These are phyloP conservation scores for Atherinomorus stipes DNA, from an alignment of 2,113 vertebrate genomes.

Conservation along the genomic window DNA sequence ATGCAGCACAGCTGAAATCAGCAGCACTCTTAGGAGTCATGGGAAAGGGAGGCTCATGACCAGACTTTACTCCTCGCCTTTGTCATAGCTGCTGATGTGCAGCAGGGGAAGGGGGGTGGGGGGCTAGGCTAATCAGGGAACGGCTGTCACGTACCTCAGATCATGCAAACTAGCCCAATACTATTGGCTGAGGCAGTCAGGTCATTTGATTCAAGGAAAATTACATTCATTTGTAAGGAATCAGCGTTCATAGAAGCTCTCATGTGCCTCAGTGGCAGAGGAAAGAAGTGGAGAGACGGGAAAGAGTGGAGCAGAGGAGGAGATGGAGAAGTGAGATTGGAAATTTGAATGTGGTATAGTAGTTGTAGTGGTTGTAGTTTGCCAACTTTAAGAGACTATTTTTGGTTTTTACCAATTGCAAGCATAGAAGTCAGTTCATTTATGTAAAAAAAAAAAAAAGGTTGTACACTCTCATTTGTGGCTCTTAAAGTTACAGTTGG, in stretches of 20 bases:
- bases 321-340: background rate
- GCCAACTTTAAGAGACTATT: background rate
- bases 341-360: background rate
- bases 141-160: conserved; percentile 50
- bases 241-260: conserved; percentile 30
- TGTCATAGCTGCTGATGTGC: conserved; percentile 54
- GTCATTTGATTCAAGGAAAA: conserved; percentile 53
- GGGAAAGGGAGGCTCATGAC: conserved; percentile 73
- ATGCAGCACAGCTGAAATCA: conserved; percentile 72
- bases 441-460: background rate
- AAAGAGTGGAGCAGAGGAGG: background rate
- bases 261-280: conserved; percentile 22
- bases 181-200: conserved; percentile 36
- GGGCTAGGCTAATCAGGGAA: conserved; percentile 45
- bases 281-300: background rate
- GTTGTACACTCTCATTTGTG: background rate
- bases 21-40: conserved; percentile 64
- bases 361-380: background rate
- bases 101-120: background rate
- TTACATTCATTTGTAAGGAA: conserved; percentile 55
- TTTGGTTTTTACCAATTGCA: background rate
- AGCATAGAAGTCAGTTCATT: background rate
- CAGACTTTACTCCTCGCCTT: conserved; percentile 61
- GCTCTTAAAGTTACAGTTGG: background rate
- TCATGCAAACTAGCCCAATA: conserved; percentile 41